Conservation (phyloP, 2,797 vertebrate genomes). For the Danio kyathit region DNA sequence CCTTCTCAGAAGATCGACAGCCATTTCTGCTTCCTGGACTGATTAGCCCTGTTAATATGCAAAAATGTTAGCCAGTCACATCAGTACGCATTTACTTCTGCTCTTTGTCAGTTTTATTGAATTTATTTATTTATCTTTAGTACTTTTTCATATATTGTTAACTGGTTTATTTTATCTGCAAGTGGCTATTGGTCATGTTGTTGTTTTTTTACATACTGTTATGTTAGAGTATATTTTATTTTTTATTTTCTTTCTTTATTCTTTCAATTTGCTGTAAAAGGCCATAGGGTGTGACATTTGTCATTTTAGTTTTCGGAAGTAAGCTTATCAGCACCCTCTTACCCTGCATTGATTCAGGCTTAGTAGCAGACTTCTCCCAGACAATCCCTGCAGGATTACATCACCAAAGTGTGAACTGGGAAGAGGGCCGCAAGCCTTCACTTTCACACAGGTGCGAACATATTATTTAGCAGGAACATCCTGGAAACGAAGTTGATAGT, state of each 20-base stretch:
- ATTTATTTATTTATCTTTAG: not conserved
- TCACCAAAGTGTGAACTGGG: not conserved
- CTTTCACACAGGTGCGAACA: not conserved
- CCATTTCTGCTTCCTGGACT: too few species aligned
- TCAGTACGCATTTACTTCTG: too few species aligned
- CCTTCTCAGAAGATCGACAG: too few species aligned
- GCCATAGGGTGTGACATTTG: not conserved
- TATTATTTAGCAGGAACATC: not conserved
- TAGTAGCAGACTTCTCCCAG: not conserved
- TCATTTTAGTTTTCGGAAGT: slow-evolving; percentile 11
- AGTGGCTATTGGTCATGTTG: not conserved
- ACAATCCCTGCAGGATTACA: slow-evolving; percentile 22
- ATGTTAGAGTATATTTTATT: not conserved
- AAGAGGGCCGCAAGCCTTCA: not conserved
- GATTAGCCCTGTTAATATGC: too few species aligned
- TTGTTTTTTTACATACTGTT: too few species aligned
- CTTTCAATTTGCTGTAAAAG: not conserved
- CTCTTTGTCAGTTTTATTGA: not conserved
- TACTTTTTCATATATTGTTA: not conserved
- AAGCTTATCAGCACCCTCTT: not conserved
- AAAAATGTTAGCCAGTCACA: too few species aligned
- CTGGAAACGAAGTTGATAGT: not conserved
- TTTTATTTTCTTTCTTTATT: not conserved
- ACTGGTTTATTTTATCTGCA: not conserved
- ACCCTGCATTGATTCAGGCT: not conserved